Base-by-base conservation (phyloP, 1,140 invertebrate species). In the Scaptomyza hsui region DNA sequence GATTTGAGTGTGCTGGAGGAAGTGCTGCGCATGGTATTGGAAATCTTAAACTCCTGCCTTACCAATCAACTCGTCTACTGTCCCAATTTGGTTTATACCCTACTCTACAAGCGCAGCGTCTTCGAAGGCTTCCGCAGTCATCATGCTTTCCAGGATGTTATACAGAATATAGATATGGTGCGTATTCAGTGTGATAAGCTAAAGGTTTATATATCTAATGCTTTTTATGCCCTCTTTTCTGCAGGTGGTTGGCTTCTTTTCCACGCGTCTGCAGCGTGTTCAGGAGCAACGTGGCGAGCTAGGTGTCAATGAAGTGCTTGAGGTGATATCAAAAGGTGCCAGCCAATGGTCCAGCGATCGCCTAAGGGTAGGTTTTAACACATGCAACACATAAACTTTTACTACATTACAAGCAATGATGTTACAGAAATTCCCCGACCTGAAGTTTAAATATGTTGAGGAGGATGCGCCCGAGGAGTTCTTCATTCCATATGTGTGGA, bases 401-500 rank as follows among this genome's bases (percentile, higher is more conserved):
- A n/a, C 1, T 0, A 7, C 12, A 42, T 18, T n/a, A 16, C 1
- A 26, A n/a, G 4, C 12, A 37, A 19, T 13, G 19, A 10, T 12
- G 2, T 32, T 63, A 10, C 92, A 98, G 97, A 99, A 98, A 96
- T 99, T 99, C 92, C 98, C 99, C 1, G 98, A 99, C 81, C 92
- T 99, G 42, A 99, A 99, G 92, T 99, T 99, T 92, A 97, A 98
- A 76, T 99, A 99, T 90, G 98, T 99, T 0, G 99, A 99, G 93
- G 99, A 99, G 92, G 98, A 99, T 67, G 95, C 97, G 64, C 99
- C 98, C 0, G 98, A 99, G 91, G 98, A 99, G 89, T 99, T 99
- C 93, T 99, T 99, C 92, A 98, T 99, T 82, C 99, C 99, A 6
- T 99, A 99, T 91, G 96, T 99, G 35, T 99, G 99, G 99, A 96